These are phyloP conservation scores for Odontocolon sp. DNA, from an alignment of 2,888 invertebrate species.

Conservation along the genomic window DNA sequence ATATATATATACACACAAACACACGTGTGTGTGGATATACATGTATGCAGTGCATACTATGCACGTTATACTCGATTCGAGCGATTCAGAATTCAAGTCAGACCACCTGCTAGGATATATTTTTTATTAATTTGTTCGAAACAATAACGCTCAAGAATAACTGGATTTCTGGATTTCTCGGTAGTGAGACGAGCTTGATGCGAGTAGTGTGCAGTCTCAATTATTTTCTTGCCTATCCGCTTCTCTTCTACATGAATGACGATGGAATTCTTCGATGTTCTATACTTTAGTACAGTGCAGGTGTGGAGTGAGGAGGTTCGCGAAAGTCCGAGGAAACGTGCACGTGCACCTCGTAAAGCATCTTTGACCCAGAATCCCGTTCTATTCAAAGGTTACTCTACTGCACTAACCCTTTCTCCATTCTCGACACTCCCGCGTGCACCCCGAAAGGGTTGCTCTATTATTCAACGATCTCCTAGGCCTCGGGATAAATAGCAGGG, in stretches of 20 bases:
- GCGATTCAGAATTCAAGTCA: too few relatives aligned
- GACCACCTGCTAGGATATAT: too few relatives aligned
- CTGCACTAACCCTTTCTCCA: slow-evolving; percentile 26
- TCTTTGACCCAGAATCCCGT: slow-evolving; percentile 63
- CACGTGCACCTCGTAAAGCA: slow-evolving; percentile 56
- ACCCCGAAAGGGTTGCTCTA: slow-evolving; percentile 52
- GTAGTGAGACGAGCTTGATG: too few relatives aligned
- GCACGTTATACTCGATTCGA: too few relatives aligned
- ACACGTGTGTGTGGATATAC: too few relatives aligned
- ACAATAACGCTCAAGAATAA: slow-evolving; percentile 18
- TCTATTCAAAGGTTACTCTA: slow-evolving; percentile 58
- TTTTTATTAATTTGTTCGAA: slow-evolving; percentile 6
- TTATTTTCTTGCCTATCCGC: slow-evolving; percentile 27
- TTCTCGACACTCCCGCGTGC: slow-evolving; percentile 29
- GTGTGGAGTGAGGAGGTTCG: neutral
- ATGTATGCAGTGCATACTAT: too few relatives aligned
- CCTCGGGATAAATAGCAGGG: slow-evolving; percentile 32
- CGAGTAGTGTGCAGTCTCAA: slow-evolving; percentile 21
- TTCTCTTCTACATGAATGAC: slow-evolving; percentile 42
- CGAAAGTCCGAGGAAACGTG: slow-evolving; percentile 34
- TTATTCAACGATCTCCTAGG: slow-evolving; percentile 59
- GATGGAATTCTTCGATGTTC: slow-evolving; percentile 23
- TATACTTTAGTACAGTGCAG: neutral
- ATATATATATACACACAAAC: too few relatives aligned
- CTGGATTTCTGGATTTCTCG: slow-evolving; percentile 6